Base-by-base conservation (phyloP, 2,888 invertebrate species). In the Eilema griseolum region DNA sequence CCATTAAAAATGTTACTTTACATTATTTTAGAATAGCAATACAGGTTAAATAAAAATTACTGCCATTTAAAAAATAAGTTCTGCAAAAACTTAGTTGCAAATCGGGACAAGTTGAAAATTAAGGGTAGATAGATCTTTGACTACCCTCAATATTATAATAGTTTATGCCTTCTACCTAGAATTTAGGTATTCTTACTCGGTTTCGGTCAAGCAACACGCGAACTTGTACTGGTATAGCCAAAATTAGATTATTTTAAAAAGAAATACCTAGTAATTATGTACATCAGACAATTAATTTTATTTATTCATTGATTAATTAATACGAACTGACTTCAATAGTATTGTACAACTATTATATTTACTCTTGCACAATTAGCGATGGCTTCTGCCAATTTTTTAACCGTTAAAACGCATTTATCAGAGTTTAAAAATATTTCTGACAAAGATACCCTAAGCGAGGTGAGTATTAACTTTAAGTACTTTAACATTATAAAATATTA, bases 381-480 rank as follows among this genome's bases (percentile, higher is more conserved):
- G 93, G 90, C 93, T 76, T 90, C 93, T 46, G 85, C 84, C 62
- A 92, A 92, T 80, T 93, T 88, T 88, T 90, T 93, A 91, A 87
- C 89, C 63, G 90, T 93, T 70, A 95, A 95, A 91, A 93, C 94
- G 37, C 95, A 95, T 89, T 85, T 95, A 88, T 88, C 94, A 67
- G 95, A 95, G 84, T 94, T 95, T 75, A 94, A 93, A 88, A 89
- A 86, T 75, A 92, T 89, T 88, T 90, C 93, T 60, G 95, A 95
- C 82, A 94, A 91, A 83, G 95, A 95, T 83, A 94, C 94, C 31
- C 70, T 93, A 82, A 95, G 95, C 81, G 95, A 95, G 93, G 95
- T 95, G 84, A 93, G 93, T 86, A 46, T 67, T 37, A 65, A 46
- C 65, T 65, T 66, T 66, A 65, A 60, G 28, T 64, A 46, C 65